Evolutionary conservation across 2,113 vertebrate genomes (phyloP), one percentile per base, ranked within the genome.

Genomic region (Sminthopsis crassicaudata): DNA sequence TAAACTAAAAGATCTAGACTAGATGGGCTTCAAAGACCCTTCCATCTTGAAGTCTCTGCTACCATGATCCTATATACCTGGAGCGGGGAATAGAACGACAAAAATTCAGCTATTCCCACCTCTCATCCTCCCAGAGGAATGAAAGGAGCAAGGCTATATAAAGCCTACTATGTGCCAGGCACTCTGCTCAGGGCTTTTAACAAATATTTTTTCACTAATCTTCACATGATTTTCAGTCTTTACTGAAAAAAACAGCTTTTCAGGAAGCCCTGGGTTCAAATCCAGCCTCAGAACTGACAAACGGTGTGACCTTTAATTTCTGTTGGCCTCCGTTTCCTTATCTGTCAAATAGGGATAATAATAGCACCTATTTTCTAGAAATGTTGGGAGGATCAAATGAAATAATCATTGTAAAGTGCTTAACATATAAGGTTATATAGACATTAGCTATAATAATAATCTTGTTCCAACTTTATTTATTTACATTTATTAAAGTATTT

Each of bases 371-470:
- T 30, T 6, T 36, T 30, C 30, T 12, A 67, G 60, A 6, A 16
- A 36, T n/a, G 36, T 84, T n/a, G 14, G 8, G 9, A 76, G 67
- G 6, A 42, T 84, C 19, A 9, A 42, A 84, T 42, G 19, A 42
- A 23, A 84, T 84, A 42, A 42, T 84, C 36, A 84, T 42, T 42
- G 36, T 7, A 84, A 84, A 84, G 67, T 0, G 2, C n/a, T 84
- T 84, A 42, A n/a, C 0, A 22, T n/a, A 42, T 8, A 42, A 12
- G 2, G 0, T 4, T n/a, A n/a, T 22, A 19, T 19, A 19, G 19
- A n/a, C 42, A 6, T 42, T 84, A 84, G n/a, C 67, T 42, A 23
- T 22, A 42, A 22, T 42, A 84, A 84, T 84, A 76, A 76, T 42
- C 19, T 42, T 67, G 30, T 60, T 30, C 36, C 50, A 51, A 51